Percentiles rank a stretch among this genome's conserved stretches.
phyloP scores from a whole-genome alignment of 2,888 invertebrate species.

The Macropis europaea region DNA sequence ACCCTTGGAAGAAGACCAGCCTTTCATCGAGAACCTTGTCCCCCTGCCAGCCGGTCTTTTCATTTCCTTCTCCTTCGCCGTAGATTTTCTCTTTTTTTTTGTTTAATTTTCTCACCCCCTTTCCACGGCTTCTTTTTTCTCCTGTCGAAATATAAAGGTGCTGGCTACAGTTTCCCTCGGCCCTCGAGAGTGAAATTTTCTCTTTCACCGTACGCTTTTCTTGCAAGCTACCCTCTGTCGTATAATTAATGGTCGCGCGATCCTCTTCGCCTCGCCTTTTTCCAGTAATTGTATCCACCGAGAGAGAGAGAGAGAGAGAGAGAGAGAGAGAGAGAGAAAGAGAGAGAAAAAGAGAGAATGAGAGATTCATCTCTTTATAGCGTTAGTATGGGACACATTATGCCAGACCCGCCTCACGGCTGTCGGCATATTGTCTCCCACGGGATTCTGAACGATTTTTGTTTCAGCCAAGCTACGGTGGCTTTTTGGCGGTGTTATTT shows the following conservation, averaged over 20 bases:
- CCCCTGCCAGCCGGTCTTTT: not conserved
- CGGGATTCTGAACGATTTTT: slow-evolving; percentile 2
- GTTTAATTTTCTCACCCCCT: not conserved
- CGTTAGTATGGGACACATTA: slow-evolving; percentile 21
- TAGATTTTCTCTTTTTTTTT: not conserved
- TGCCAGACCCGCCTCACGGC: not conserved
- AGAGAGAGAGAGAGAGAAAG: not conserved
- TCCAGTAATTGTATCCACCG: slow-evolving; percentile 47
- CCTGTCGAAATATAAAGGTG: slow-evolving; percentile 30
- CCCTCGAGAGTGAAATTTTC: slow-evolving; percentile 23
- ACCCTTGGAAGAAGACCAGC: slow-evolving; percentile 1
- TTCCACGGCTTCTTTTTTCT: not conserved
- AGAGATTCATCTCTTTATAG: slow-evolving; percentile 34
- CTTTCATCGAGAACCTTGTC: not conserved
- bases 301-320: too few species aligned
- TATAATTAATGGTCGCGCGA: slow-evolving; percentile 50
- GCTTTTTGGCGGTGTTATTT: too few species aligned
- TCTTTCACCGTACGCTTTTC: slow-evolving; percentile 1
- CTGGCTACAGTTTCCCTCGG: slow-evolving; percentile 14
- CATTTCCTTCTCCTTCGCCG: too few species aligned
- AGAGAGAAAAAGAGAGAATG: not conserved
- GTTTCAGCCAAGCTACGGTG: not conserved
- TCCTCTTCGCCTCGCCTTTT: slow-evolving; percentile 35
- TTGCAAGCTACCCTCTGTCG: slow-evolving; percentile 25
- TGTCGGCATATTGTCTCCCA: slow-evolving; percentile 21